Evolutionary conservation across 2,888 invertebrate genomes (phyloP), one percentile per base, ranked within the genome.

Genomic region (Rhopalosiphum nymphaeae): DNA sequence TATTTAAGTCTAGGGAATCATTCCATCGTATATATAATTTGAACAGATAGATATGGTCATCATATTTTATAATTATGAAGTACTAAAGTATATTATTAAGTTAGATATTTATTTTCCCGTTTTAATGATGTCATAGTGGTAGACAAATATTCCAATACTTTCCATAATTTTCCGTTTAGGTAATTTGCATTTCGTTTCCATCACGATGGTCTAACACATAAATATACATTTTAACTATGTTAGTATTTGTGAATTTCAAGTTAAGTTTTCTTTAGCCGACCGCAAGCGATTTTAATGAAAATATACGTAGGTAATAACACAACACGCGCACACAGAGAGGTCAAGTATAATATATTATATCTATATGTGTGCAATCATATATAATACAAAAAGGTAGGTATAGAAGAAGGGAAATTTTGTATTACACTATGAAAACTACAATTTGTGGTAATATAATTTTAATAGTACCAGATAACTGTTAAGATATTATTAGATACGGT

Each of bases 171-270:
- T 78, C 78, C 36, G 29, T 44, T 49, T 46, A 42, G 46, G 67
- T 57, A 29, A 56, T 86, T 67, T 67, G 16, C 61, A 61, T 46
- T 49, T 42, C 44, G 5, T n/a, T 46, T 9, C 46, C 16, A 67
- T 67, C 16, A 7, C 67, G 29, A 67, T 67, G n/a, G 87, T 53
- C 87, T 29, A 42, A 44, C 25, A n/a, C 78, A 46, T 91, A 91
- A 91, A 91, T 91, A 67, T 78, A 78, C 67, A n/a, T 46, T 36
- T 91, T 46, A 78, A 91, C 90, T 90, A 90, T 91, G 90, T 46
- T 89, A 67, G 91, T 84, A 53, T 42, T 56, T 42, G 26, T 3
- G 49, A 42, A 26, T 84, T 42, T 36, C n/a, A 36, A 53, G 78
- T 67, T 11, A n/a, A 49, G 91, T 91, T 84, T 42, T 91, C 57